A percentile compares a stretch with the other conserved stretches of the same genome.
Evolutionary conservation across 2,113 vertebrate species (phyloP).

Genomic region (Ammodytes marinus): DNA sequence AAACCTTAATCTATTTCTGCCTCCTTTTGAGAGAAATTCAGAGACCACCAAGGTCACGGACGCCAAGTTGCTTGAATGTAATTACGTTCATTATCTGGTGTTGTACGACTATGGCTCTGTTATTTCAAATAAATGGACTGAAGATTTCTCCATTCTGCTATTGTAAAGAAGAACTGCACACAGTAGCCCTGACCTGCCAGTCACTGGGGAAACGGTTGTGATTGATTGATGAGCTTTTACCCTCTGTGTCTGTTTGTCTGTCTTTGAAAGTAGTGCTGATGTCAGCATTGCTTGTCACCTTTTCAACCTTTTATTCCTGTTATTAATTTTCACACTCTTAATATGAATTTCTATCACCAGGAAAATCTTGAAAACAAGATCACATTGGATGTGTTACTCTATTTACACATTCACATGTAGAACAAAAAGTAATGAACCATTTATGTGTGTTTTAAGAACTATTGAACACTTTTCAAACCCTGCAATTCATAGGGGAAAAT

Average conservation of each 20-base stretch:
- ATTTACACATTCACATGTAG: background rate
- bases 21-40: conserved; percentile 68
- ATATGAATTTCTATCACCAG: background rate
- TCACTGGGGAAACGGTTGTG: conserved; percentile 55
- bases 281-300: background rate
- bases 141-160: conserved; percentile 52
- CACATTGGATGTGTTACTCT: background rate
- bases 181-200: conserved; percentile 65
- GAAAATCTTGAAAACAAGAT: background rate
- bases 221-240: conserved; percentile 64
- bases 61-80: conserved; percentile 69
- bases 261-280: conserved; percentile 58
- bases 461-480: too few relatives aligned
- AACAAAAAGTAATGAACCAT: background rate
- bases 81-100: conserved; percentile 80
- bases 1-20: conserved; percentile 72
- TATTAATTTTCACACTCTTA: conserved; percentile 34
- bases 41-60: conserved; percentile 74
- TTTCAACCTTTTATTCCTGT: conserved; percentile 21
- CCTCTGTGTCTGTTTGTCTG: conserved; percentile 44
- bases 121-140: conserved; percentile 77
- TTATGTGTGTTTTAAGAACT: too few relatives aligned
- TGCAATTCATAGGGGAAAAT: too few relatives aligned
- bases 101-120: conserved; percentile 56
- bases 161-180: conserved; percentile 47